Evolutionary conservation across 2,797 vertebrate genomes (phyloP).

Genomic region (Hirundo rustica): DNA sequence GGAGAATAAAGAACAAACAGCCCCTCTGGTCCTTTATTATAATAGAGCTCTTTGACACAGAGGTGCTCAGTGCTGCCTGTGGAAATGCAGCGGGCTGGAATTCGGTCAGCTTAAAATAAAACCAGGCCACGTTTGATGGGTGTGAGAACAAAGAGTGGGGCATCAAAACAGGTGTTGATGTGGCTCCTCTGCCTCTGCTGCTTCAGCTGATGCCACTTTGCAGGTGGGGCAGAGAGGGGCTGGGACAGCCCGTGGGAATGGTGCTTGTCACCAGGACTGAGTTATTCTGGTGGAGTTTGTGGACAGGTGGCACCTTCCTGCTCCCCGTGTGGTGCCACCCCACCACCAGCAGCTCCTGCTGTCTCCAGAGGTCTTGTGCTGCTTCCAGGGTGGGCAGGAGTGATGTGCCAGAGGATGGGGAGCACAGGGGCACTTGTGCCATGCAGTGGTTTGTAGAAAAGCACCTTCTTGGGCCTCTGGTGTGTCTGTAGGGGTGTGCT

Average conservation of each 20-base stretch:
- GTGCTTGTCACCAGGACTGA: not conserved
- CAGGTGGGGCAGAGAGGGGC: not conserved
- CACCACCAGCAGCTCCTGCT: not conserved
- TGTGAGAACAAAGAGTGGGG: not conserved
- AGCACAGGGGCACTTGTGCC: not conserved
- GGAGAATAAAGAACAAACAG: not conserved
- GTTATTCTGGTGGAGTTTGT: not conserved
- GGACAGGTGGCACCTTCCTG: not conserved
- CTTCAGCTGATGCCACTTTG: not conserved
- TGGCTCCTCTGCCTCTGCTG: not conserved
- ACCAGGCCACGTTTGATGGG: not conserved
- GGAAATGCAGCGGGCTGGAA: not conserved
- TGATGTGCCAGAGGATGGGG: not conserved
- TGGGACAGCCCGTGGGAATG: not conserved
- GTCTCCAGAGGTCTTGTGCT: not conserved
- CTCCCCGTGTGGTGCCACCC: not conserved
- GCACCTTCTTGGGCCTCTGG: not conserved
- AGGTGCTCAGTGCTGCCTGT: not conserved
- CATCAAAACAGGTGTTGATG: not conserved
- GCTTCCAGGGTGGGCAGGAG: not conserved
- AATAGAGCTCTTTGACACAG: not conserved
- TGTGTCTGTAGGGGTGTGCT: not conserved
- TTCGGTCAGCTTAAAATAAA: not conserved
- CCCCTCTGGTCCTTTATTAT: not conserved
- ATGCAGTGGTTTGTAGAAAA: not conserved